phyloP scores from a whole-genome alignment of 2,888 invertebrate species.

The Ligdia adustata region DNA sequence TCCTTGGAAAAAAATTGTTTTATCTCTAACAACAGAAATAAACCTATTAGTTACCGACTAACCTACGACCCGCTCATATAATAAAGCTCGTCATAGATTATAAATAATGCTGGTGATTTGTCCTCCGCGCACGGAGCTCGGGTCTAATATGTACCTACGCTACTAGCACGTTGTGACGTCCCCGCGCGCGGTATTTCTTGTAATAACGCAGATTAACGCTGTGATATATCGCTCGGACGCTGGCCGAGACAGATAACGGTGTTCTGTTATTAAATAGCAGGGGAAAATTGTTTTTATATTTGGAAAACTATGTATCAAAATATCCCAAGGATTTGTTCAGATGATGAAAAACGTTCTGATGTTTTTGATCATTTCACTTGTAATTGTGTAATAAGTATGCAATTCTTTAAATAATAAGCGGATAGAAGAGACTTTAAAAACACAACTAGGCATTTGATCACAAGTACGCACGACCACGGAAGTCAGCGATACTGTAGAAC shows the following conservation, averaged over 20 bases:
- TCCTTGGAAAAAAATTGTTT: too few relatives aligned
- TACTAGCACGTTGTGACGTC: too few relatives aligned
- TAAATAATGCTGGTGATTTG: constrained; percentile 10
- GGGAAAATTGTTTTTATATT: too few relatives aligned
- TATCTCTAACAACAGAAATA: neutral
- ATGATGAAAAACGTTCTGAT: too few relatives aligned
- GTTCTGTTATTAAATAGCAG: constrained; percentile 10
- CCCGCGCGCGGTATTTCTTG: constrained; percentile 13
- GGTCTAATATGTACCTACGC: too few relatives aligned
- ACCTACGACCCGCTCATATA: constrained; percentile 2
- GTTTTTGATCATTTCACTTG: too few relatives aligned
- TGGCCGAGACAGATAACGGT: constrained; percentile 15
- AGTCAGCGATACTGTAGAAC: too few relatives aligned
- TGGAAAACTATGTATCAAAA: neutral
- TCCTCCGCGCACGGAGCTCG: neutral
- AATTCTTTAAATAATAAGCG: too few relatives aligned
- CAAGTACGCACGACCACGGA: too few relatives aligned
- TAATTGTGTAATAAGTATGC: too few relatives aligned
- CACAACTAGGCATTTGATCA: too few relatives aligned
- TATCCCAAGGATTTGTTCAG: neutral
- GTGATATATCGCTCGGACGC: constrained; percentile 23
- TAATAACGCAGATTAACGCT: constrained; percentile 22
- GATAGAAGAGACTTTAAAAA: too few relatives aligned
- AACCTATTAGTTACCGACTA: constrained; percentile 1
- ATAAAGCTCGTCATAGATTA: constrained; percentile 8